phyloP scores from a whole-genome alignment of 1,140 invertebrate genomes.

The Heliothis subflexa region DNA sequence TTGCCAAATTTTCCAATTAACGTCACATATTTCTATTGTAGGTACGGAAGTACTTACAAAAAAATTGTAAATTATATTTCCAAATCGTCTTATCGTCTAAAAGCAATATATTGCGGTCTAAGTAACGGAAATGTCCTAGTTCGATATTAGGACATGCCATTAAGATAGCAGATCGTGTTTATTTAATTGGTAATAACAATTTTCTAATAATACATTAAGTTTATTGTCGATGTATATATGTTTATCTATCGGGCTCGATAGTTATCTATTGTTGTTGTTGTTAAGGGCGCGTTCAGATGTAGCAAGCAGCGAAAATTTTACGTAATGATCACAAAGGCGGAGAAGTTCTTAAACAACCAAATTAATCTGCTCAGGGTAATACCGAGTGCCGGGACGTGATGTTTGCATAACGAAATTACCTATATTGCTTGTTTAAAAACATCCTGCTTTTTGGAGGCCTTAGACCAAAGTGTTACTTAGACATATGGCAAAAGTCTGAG shows the following conservation, averaged over 20 bases:
- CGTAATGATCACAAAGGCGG: too few relatives aligned
- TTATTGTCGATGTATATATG: neutral
- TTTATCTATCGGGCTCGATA: neutral
- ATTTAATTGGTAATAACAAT: neutral
- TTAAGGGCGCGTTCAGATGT: too few relatives aligned
- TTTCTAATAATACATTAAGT: neutral
- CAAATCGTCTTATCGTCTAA: neutral
- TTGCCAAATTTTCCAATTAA: neutral
- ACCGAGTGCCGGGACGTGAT: too few relatives aligned
- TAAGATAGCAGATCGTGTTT: constrained; percentile 11
- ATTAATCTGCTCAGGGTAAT: too few relatives aligned
- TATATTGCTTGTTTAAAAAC: too few relatives aligned
- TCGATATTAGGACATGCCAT: neutral
- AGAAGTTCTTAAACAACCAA: too few relatives aligned
- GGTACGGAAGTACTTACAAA: constrained; percentile 21
- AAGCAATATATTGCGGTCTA: neutral
- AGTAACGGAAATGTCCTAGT: constrained; percentile 5
- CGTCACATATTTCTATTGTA: neutral
- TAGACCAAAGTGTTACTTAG: too few relatives aligned
- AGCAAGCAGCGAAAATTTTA: too few relatives aligned
- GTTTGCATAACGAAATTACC: too few relatives aligned
- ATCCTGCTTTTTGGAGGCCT: too few relatives aligned
- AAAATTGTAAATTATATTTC: neutral
- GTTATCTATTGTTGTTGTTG: neutral
- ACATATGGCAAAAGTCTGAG: too few relatives aligned